Evolutionary conservation across 2,113 vertebrate species (phyloP).

Genomic region (Sylvicapra grimmia): DNA sequence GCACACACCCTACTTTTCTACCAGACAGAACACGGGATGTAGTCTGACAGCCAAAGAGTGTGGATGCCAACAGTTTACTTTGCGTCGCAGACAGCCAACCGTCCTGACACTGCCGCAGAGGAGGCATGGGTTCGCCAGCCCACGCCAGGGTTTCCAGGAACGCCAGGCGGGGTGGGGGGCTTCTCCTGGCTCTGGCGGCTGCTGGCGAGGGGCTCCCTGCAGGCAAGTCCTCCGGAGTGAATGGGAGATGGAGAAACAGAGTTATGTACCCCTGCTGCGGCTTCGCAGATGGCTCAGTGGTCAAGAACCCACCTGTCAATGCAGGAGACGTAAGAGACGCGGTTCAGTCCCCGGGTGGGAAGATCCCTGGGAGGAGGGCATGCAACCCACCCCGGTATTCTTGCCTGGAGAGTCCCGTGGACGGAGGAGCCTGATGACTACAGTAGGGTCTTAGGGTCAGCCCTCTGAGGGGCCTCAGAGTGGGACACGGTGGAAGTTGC

Average conservation of each 20-base stretch:
- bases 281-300: background rate
- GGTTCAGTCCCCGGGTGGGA: background rate
- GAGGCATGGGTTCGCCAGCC: background rate
- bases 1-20: background rate
- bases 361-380: background rate
- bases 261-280: background rate
- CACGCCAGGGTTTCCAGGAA: background rate
- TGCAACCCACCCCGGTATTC: background rate
- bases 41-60: background rate
- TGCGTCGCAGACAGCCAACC: background rate
- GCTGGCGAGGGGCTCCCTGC: background rate
- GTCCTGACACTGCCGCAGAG: background rate
- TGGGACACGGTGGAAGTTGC: rapidly evolving
- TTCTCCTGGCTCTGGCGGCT: background rate
- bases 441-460: background rate
- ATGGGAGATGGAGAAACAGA: background rate
- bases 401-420: background rate
- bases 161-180: background rate
- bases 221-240: background rate
- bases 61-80: background rate
- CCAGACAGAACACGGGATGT: background rate
- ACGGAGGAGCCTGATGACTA: background rate
- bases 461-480: background rate
- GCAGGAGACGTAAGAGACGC: background rate
- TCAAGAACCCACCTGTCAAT: background rate